Base-by-base conservation (phyloP, 2,888 invertebrate species). In the Uropetala carovei region DNA sequence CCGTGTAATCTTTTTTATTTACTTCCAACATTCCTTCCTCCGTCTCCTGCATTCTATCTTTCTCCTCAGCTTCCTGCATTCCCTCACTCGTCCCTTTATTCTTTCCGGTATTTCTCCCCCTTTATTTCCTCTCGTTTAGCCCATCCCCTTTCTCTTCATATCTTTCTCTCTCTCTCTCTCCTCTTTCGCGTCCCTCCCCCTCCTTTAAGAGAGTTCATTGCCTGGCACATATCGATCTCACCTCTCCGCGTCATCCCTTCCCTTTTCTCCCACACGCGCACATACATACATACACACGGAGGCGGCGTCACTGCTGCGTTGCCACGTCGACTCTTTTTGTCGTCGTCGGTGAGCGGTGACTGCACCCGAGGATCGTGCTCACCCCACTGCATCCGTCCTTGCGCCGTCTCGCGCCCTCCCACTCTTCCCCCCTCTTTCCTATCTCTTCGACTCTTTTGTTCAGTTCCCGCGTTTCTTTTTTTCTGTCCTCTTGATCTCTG, bases 181-280 rank as follows among this genome's bases (percentile, higher is more conserved):
- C 18, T n/a, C 16, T 57, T n/a, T n/a, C 13, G 9, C 43, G 1
- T 10, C n/a, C 43, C 16, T 14, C 56, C 18, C 86, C 58, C 14
- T 9, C 59, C 14, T 4, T 13, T 5, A 14, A 2, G 4, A 60
- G 86, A 86, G 86, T 86, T 86, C 86, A 86, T 86, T 86, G 86
- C 86, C 86, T 86, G 86, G 59, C 27, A 59, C 86, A 27, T 86
- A 86, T 86, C 86, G 86, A 86, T 86, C 86, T 22, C 59, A 10
- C 64, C 64, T 64, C 64, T 43, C 85, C 58, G n/a, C 57, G 57
- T 0, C 82, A 18, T 27, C 82, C 27, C 82, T 14, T 43, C 43
- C 43, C 16, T 43, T 43, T 43, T 3, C 43, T 43, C 43, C 43
- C 82, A 8, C 64, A 16, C 4, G n/a, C 83, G 43, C 43, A 57